Percentiles rank a stretch among this genome's conserved stretches.
Evolutionary conservation across 2,113 vertebrate genomes (phyloP).

Genomic region (Psilopsiagon aurifrons): DNA sequence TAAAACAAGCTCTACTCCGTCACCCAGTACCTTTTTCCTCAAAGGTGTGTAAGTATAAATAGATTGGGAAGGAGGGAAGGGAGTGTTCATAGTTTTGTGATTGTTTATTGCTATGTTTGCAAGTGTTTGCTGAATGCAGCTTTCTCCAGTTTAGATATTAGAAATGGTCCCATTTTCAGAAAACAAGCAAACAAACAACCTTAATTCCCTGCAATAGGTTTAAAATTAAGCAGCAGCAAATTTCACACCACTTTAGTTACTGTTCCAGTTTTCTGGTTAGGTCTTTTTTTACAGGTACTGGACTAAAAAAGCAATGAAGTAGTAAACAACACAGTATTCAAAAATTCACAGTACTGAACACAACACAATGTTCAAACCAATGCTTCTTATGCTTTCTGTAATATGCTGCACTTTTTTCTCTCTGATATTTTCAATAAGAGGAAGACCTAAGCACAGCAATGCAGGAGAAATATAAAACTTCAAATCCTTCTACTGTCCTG

Average conservation of each 20-base stretch:
- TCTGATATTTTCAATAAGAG: fast-evolving
- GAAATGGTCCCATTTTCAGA: not conserved
- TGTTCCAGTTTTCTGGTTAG: not conserved
- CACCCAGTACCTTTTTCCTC: not conserved
- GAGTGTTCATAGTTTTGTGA: not conserved
- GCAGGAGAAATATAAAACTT: not conserved
- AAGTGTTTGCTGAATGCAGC: not conserved
- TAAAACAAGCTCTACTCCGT: not conserved
- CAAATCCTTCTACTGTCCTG: not conserved
- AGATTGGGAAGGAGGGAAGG: not conserved
- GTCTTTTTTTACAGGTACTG: not conserved
- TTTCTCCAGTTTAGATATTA: not conserved
- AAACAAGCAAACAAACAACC: not conserved
- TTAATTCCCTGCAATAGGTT: not conserved
- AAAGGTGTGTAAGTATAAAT: not conserved
- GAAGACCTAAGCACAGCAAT: not conserved
- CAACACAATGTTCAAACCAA: not conserved
- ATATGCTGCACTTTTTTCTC: not conserved
- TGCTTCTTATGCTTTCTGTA: not conserved
- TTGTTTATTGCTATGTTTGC: not conserved
- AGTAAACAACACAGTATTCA: not conserved
- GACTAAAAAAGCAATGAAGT: not conserved
- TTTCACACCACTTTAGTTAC: not conserved
- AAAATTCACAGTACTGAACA: not conserved
- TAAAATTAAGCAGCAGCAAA: not conserved